Evolutionary conservation across 2,797 vertebrate genomes (phyloP), one percentile per base, ranked within the genome.

Genomic region (Brotula barbata): DNA sequence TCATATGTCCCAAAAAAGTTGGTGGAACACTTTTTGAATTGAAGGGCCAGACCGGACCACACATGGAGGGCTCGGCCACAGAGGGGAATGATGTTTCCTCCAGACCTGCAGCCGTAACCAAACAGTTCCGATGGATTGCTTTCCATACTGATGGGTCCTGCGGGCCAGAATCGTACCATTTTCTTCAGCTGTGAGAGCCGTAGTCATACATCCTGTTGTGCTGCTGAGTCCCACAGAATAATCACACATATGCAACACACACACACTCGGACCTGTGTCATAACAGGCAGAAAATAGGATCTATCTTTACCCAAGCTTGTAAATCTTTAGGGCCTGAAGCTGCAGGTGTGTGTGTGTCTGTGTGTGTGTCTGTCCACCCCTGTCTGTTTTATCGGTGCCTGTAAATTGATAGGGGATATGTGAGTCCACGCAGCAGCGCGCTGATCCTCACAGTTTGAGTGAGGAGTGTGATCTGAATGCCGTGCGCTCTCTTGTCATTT

Each of bases 251-350:
- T n/a, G n/a, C 61, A 64, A 53, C 31, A 78, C 73, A 74, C 64
- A 58, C 43, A 47, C 52, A 59, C 50, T 76, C 37, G 64, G 71
- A 71, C 68, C 58, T 42, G 47, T 56, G 71, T 58, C 43, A 20
- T 91, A 91, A 91, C 88, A 91, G 81, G 89, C 89, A 88, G 87
- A 90, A 91, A 91, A 92, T 90, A 86, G 81, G 81, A 73, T 84
- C 86, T 83, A 78, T 78, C 71, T 83, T 82, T 68, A 85, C 70
- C 67, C 69, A 39, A 58, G 69, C 51, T 42, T 58, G 36, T 31
- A 57, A 60, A 33, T 77, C 47, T 56, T 69, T 28, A 19, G 67
- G 46, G 64, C 58, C 67, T 51, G 37, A 57, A 80, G 74, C 73
- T 58, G 73, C 64, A 71, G 46, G 71, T 57, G 34, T 64, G 56